Conservation (phyloP, 2,113 vertebrate genomes). For the Recurvirostra avosetta region DNA sequence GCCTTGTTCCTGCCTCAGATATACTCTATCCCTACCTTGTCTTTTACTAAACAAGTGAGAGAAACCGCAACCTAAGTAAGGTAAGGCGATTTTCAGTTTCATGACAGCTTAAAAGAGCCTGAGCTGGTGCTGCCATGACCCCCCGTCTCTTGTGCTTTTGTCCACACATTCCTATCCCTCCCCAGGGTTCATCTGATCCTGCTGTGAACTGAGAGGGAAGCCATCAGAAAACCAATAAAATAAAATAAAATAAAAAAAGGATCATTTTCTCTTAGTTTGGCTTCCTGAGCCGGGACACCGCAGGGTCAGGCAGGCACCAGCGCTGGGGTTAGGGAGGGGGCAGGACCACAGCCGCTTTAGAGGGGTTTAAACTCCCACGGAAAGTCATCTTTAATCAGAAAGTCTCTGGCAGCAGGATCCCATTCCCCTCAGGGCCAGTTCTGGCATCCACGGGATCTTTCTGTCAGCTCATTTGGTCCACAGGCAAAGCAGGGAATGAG, state of each 20-base stretch:
- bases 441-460: background rate
- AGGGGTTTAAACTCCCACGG: background rate
- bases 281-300: background rate
- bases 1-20: background rate
- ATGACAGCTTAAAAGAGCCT: background rate
- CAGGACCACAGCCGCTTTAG: background rate
- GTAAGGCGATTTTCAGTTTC: background rate
- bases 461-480: background rate
- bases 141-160: background rate
- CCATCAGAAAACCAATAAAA: background rate
- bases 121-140: background rate
- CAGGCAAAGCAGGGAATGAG: background rate
- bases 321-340: background rate
- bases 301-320: background rate
- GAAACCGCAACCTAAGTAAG: background rate
- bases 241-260: background rate
- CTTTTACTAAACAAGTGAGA: background rate
- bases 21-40: rapidly evolving
- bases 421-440: background rate
- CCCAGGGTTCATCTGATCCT: constrained; percentile 7
- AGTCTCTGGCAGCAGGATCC: background rate
- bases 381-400: background rate
- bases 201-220: background rate
- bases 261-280: background rate
- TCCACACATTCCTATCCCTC: background rate